Conservation (phyloP, 2,888 invertebrate species). For the Eledona agricola region DNA sequence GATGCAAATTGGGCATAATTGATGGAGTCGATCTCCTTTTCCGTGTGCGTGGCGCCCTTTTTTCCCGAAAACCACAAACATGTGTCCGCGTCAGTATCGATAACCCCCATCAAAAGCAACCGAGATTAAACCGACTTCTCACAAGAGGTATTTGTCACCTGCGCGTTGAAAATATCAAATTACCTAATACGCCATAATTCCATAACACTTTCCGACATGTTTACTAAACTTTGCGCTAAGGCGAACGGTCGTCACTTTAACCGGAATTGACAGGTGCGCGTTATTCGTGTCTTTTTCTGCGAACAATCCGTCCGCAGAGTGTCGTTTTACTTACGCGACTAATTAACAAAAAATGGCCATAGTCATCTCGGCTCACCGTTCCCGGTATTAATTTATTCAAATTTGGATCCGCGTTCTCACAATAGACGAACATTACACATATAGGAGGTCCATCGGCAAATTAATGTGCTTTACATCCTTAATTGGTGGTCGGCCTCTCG, state of each 20-base stretch:
- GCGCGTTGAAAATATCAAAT: constrained; percentile 46
- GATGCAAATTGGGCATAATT: no score
- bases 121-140: constrained; percentile 10
- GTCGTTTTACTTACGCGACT: constrained; percentile 4
- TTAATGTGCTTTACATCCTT: constrained; percentile 64
- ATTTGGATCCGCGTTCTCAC: constrained; percentile 16
- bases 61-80: constrained; percentile 15
- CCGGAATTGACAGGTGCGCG: constrained; percentile 41
- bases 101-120: constrained; percentile 12
- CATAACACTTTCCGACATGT: constrained; percentile 40
- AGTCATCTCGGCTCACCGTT: background rate
- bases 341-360: background rate
- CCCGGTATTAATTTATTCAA: no score
- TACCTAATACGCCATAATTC: constrained; percentile 41
- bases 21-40: no score
- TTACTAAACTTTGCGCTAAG: constrained; percentile 40
- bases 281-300: constrained; percentile 30
- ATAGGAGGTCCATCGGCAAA: constrained; percentile 61
- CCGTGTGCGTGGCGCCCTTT: no score
- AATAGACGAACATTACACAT: constrained; percentile 53
- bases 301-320: constrained; percentile 19
- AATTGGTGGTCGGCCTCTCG: constrained; percentile 60
- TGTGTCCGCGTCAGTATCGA: constrained; percentile 27
- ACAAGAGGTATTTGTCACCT: constrained; percentile 42
- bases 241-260: constrained; percentile 32